Percentiles rank a stretch among this genome's conserved stretches.
Evolutionary conservation across 2,888 invertebrate species (phyloP).

Genomic region (Heliconius cydno): DNA sequence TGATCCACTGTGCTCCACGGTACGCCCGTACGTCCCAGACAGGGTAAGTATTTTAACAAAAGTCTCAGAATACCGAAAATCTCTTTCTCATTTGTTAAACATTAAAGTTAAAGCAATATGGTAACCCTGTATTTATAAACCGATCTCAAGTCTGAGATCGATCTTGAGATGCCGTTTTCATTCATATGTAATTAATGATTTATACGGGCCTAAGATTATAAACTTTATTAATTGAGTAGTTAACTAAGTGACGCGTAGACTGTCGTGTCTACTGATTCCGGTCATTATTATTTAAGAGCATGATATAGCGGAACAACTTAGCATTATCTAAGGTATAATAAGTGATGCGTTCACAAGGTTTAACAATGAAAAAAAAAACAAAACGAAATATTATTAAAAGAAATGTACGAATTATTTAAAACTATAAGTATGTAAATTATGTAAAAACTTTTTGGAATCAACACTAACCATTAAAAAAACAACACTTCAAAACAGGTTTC

Average conservation of each 20-base stretch:
- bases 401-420: background rate
- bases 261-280: background rate
- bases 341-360: background rate
- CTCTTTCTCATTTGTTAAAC: too few species aligned
- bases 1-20: background rate
- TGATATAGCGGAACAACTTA: background rate
- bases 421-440: background rate
- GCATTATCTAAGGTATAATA: background rate
- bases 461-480: background rate
- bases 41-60: background rate
- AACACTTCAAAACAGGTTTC: slow-evolving; percentile 1
- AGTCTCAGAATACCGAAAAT: too few species aligned
- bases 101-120: too few species aligned
- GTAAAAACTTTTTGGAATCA: background rate
- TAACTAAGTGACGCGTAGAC: background rate
- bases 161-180: too few species aligned
- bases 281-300: background rate
- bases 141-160: too few species aligned
- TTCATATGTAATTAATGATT: too few species aligned
- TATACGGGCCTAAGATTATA: background rate
- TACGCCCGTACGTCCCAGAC: background rate
- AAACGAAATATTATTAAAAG: too few species aligned
- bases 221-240: background rate
- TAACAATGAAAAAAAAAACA: background rate
- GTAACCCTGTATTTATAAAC: too few species aligned